Evolutionary conservation across 2,113 vertebrate species (phyloP).

Genomic region (Clarias gariepinus): DNA sequence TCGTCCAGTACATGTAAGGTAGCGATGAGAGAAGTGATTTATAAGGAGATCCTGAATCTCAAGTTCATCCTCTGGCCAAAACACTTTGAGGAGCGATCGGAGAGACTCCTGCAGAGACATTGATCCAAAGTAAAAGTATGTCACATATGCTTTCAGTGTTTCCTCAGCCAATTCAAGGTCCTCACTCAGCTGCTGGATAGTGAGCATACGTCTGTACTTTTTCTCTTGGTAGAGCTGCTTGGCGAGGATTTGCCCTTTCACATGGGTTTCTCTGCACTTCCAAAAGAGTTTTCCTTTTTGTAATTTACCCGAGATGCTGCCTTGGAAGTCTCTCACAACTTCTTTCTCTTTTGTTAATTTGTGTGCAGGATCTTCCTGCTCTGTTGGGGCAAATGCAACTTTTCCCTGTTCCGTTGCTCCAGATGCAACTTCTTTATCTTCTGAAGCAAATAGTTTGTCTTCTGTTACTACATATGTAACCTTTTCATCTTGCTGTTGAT

Average conservation of each 20-base stretch:
- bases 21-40: not conserved
- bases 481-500: no score
- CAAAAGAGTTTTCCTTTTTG: no score
- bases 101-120: not conserved
- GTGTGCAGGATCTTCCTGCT: not conserved
- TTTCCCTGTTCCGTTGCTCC: no score
- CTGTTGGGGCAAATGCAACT: not conserved
- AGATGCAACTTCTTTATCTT: no score
- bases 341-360: not conserved
- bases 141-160: not conserved
- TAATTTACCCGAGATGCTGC: not conserved
- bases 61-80: slow-evolving; percentile 1
- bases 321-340: not conserved
- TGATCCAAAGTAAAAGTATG: not conserved
- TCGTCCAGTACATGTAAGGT: not conserved
- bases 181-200: not conserved
- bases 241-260: not conserved
- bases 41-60: not conserved
- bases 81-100: not conserved
- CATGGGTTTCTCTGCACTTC: no score
- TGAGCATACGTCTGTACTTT: not conserved
- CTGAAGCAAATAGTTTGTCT: no score
- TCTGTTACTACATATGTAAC: no score
- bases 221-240: not conserved
- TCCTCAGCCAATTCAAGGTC: not conserved